Evolutionary conservation across 1,140 invertebrate species (phyloP).

Genomic region (Steinernema feltiae): DNA sequence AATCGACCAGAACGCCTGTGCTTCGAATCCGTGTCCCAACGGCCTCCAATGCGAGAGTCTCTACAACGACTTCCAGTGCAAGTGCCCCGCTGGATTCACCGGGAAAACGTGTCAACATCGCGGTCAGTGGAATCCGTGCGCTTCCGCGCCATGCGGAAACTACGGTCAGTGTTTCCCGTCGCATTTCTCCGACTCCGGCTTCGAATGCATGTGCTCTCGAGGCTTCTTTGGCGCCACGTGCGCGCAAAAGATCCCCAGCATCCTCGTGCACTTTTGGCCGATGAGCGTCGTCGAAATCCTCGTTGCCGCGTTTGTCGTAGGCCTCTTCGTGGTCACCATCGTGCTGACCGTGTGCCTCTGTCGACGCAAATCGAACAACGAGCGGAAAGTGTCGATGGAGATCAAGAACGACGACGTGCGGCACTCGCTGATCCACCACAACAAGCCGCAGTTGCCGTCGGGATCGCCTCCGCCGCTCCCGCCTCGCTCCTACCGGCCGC

Average conservation of each 20-base stretch:
- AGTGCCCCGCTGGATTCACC: conserved; percentile 50
- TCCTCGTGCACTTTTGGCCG: conserved; percentile 3
- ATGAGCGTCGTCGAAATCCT: neutral
- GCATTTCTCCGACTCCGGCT: neutral
- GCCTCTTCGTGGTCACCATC: neutral
- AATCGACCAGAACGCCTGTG: conserved; percentile 80
- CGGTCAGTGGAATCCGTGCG: conserved; percentile 47
- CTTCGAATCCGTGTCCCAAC: conserved; percentile 78
- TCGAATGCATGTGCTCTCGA: neutral
- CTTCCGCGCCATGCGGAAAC: conserved; percentile 42
- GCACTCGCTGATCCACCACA: neutral
- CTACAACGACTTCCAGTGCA: conserved; percentile 52
- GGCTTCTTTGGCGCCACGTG: neutral
- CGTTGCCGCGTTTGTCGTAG: neutral
- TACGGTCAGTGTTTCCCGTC: conserved; percentile 41
- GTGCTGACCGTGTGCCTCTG: conserved; percentile 8
- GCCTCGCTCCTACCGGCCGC: conserved; percentile 26
- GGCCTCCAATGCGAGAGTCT: conserved; percentile 60
- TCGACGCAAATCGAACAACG: neutral
- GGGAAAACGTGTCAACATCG: conserved; percentile 52
- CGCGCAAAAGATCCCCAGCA: neutral
- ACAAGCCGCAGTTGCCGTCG: neutral
- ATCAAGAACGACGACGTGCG: conserved; percentile 12
- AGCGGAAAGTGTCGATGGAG: neutral
- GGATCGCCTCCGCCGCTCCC: conserved; percentile 32